Evolutionary conservation across 2,113 vertebrate genomes (phyloP).

Genomic region (Turdus rufiventris): DNA sequence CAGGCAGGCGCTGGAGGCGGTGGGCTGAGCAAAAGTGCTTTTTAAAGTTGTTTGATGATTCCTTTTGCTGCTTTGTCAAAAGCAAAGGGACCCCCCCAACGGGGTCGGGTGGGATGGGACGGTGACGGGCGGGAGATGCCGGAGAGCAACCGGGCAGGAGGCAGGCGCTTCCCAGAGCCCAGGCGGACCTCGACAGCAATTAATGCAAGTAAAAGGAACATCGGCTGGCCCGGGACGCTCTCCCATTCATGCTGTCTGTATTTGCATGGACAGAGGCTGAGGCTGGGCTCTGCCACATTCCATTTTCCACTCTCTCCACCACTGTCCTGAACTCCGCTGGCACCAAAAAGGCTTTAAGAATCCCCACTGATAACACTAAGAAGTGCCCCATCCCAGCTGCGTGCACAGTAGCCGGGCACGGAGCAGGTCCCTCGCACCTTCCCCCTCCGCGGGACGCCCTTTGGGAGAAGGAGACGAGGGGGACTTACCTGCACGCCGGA

Average conservation of each 20-base stretch:
- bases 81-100: accelerated
- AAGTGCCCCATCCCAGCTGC: neutral
- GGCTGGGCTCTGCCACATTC: neutral
- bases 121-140: accelerated
- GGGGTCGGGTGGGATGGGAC: neutral
- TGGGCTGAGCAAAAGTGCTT: neutral
- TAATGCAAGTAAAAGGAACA: accelerated
- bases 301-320: neutral
- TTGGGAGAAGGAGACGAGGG: neutral
- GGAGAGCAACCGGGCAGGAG: neutral
- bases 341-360: neutral
- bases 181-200: neutral
- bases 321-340: accelerated
- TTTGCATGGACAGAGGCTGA: neutral
- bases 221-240: neutral
- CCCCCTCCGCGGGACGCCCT: neutral
- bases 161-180: neutral
- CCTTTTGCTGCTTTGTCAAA: neutral
- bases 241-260: accelerated
- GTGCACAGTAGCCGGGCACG: neutral
- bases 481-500: conserved; percentile 41
- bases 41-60: neutral
- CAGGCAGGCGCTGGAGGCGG: neutral
- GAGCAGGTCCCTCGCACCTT: neutral
- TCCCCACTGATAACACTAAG: too few relatives aligned